These are phyloP conservation scores for Nineta flava DNA, from an alignment of 2,888 invertebrate species.

Conservation along the genomic window DNA sequence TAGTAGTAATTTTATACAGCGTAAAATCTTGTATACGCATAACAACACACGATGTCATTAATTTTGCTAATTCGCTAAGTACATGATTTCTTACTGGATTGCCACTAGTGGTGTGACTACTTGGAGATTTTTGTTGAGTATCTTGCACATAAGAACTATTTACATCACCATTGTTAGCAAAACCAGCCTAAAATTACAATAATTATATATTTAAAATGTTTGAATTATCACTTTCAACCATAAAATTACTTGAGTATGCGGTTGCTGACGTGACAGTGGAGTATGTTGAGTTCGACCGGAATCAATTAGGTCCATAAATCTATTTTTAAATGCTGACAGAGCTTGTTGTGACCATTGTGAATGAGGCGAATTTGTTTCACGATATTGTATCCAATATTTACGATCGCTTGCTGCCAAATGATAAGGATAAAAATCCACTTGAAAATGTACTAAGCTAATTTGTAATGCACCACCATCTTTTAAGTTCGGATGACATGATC, in stretches of 20 bases:
- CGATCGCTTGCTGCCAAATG: conserved; percentile 81
- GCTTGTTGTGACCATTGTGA: conserved; percentile 79
- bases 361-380: conserved; percentile 64
- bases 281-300: conserved; percentile 35
- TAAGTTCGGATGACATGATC: conserved; percentile 69
- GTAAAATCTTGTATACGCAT: conserved; percentile 84
- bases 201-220: background rate
- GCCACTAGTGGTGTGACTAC: conserved; percentile 15
- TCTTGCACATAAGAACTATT: conserved; percentile 3
- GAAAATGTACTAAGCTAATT: conserved; percentile 71
- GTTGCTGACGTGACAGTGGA: conserved; percentile 26
- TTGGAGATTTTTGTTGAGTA: conserved; percentile 12
- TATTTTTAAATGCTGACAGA: conserved; percentile 59
- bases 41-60: conserved; percentile 86
- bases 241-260: conserved; percentile 6
- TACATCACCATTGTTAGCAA: background rate
- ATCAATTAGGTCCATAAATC: conserved; percentile 59
- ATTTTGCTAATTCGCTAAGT: conserved; percentile 58
- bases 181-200: background rate
- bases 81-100: conserved; percentile 48
- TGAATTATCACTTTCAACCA: background rate
- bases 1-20: conserved; percentile 68
- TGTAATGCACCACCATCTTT: conserved; percentile 87
- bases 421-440: conserved; percentile 92
- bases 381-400: conserved; percentile 76